Evolutionary conservation across 2,888 invertebrate species (phyloP), one percentile per base, ranked within the genome.

Genomic region (Abscondita cerata): DNA sequence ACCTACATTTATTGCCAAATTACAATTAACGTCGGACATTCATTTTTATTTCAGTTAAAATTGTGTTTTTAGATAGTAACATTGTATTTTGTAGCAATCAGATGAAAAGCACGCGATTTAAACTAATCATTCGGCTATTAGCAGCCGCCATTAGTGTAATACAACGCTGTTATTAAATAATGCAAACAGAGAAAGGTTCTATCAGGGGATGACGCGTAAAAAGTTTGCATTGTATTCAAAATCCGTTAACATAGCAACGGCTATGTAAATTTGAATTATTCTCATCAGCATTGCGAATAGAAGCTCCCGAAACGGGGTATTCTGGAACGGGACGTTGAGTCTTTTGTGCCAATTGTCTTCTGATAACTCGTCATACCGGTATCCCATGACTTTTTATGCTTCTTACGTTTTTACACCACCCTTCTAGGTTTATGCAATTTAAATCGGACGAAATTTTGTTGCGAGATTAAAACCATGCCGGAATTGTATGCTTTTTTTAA

Each of bases 241-340:
- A 68, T 67, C 65, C 68, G 68, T 68, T 68, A 68, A 58, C 67
- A 64, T 65, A 65, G 61, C 65, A 66, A 66, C 68, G 64, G 68
- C 62, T 66, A 64, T 66, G 65, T 65, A 65, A 65, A 66, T 64
- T 63, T 52, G 52, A 58, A 61, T 55, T 41, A 50, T 50, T 57
- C 53, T 50, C 48, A 33, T 50, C 44, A 34, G 47, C 41, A 63
- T 59, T 67, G 68, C 68, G 67, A 68, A 68, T 68, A 60, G 57
- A 56, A 48, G 51, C 40, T 58, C 48, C 52, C 36, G 44, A 52
- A 64, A 58, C 41, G 57, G 53, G 51, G 59, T 64, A 68, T 68
- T 68, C 68, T 62, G 59, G 63, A 61, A 68, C 65, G 68, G 68
- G 68, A 68, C 67, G 64, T 65, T 65, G 50, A 51, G 57, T 31